These are phyloP conservation scores for Cygnus buccinator DNA, from an alignment of 2,113 vertebrate genomes.

Conservation along the genomic window DNA sequence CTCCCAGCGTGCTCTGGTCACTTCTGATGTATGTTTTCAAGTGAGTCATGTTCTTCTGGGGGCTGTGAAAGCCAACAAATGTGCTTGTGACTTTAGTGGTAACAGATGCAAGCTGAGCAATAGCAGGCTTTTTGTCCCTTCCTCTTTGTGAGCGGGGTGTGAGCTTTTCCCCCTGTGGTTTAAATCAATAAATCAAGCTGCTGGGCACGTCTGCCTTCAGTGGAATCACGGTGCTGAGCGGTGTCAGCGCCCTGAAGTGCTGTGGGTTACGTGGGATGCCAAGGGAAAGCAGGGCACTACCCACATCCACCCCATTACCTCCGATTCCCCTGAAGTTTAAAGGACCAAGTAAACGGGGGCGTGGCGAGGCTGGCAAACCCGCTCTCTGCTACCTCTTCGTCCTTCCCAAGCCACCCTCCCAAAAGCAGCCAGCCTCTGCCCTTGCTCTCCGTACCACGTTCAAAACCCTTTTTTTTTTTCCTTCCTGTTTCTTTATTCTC, in stretches of 20 bases:
- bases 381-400: neutral
- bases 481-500: neutral
- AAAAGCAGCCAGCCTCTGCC: neutral
- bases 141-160: too few species aligned
- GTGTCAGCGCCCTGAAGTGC: neutral
- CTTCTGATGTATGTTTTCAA: neutral
- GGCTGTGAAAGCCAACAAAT: neutral
- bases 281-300: neutral
- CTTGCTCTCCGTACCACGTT: rapidly evolving
- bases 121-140: neutral
- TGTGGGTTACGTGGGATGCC: rapidly evolving
- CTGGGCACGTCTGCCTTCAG: neutral
- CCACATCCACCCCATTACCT: neutral
- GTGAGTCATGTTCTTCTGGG: neutral
- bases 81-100: neutral
- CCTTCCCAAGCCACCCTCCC: neutral
- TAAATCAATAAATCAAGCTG: rapidly evolving
- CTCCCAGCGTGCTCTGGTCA: neutral
- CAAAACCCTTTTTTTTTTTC: neutral
- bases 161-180: neutral
- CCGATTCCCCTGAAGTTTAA: neutral
- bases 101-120: neutral
- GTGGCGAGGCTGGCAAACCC: neutral
- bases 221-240: neutral
- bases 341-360: neutral